These are phyloP conservation scores for Drosophila eohydei DNA, from an alignment of 2,888 invertebrate genomes.

Conservation along the genomic window DNA sequence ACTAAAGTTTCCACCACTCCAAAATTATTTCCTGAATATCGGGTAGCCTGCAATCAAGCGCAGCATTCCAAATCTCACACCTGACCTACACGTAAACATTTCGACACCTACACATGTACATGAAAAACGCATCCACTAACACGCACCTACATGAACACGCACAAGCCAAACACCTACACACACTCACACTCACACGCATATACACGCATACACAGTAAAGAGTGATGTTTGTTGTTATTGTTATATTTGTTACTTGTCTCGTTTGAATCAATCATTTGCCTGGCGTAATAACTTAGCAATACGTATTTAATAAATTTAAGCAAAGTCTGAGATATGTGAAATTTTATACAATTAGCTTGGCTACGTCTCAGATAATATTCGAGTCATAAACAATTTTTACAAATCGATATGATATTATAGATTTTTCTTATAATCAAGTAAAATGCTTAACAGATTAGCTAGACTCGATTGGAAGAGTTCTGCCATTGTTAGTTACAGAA, in stretches of 20 bases:
- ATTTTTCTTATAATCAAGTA: too few relatives aligned
- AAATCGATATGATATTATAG: background rate
- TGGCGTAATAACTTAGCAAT: conserved; percentile 36
- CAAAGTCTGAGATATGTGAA: background rate
- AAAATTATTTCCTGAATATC: conserved; percentile 44
- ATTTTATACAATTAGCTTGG: too few relatives aligned
- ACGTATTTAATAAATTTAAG: conserved; percentile 15
- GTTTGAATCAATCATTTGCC: conserved; percentile 64
- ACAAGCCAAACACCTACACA: conserved; percentile 6
- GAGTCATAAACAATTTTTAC: background rate
- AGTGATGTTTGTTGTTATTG: conserved; percentile 65
- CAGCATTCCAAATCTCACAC: conserved; percentile 42
- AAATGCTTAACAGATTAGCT: too few relatives aligned
- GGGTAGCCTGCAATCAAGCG: conserved; percentile 48
- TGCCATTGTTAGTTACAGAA: too few relatives aligned
- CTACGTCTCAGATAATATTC: background rate
- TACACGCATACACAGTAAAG: conserved; percentile 23
- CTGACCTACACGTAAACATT: conserved; percentile 23
- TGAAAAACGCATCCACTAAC: conserved; percentile 11
- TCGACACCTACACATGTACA: conserved; percentile 6
- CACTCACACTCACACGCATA: conserved; percentile 6
- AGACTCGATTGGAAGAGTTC: too few relatives aligned
- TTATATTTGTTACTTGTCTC: conserved; percentile 64
- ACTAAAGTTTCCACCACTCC: conserved; percentile 43
- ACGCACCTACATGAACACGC: conserved; percentile 23